phyloP scores from a whole-genome alignment of 2,888 invertebrate genomes.

The Ditylenchus weischeri region DNA sequence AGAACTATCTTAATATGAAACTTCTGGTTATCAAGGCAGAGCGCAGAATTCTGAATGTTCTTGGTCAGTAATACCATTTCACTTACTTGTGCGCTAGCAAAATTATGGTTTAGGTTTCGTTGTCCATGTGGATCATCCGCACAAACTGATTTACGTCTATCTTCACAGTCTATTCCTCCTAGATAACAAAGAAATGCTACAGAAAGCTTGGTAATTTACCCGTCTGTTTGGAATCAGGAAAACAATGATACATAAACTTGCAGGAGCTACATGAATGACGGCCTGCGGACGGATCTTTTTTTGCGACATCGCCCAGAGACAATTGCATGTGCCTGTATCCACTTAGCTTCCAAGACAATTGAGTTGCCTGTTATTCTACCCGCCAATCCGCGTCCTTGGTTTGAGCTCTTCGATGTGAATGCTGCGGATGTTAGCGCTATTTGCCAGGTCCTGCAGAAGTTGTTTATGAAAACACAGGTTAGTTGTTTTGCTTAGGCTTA shows the following conservation, averaged over 20 bases:
- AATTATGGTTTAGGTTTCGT: slow-evolving; percentile 74
- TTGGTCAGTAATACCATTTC: slow-evolving; percentile 59
- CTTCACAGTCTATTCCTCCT: slow-evolving; percentile 85
- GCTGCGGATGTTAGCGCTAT: slow-evolving; percentile 50
- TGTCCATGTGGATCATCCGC: slow-evolving; percentile 98
- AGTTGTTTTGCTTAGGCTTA: neutral
- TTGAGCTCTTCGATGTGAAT: slow-evolving; percentile 52
- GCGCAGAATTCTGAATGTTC: slow-evolving; percentile 85
- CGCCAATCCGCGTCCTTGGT: slow-evolving; percentile 49
- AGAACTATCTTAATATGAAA: slow-evolving; percentile 80
- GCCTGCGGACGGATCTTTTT: slow-evolving; percentile 91
- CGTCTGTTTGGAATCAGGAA: neutral
- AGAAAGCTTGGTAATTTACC: slow-evolving; percentile 78
- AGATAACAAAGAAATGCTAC: slow-evolving; percentile 79
- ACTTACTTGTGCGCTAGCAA: no score
- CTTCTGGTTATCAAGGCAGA: slow-evolving; percentile 96
- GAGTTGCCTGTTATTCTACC: slow-evolving; percentile 47
- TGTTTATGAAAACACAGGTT: slow-evolving; percentile 47
- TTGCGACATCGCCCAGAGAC: slow-evolving; percentile 91
- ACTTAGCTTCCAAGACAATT: slow-evolving; percentile 75
- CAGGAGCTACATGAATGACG: slow-evolving; percentile 98
- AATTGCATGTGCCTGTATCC: slow-evolving; percentile 98
- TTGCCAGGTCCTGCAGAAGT: slow-evolving; percentile 37
- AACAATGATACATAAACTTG: slow-evolving; percentile 22
- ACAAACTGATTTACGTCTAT: slow-evolving; percentile 89